Percentiles rank a stretch among this genome's conserved stretches.
phyloP scores from a whole-genome alignment of 1,140 invertebrate genomes.

The Drosophila biarmipes region DNA sequence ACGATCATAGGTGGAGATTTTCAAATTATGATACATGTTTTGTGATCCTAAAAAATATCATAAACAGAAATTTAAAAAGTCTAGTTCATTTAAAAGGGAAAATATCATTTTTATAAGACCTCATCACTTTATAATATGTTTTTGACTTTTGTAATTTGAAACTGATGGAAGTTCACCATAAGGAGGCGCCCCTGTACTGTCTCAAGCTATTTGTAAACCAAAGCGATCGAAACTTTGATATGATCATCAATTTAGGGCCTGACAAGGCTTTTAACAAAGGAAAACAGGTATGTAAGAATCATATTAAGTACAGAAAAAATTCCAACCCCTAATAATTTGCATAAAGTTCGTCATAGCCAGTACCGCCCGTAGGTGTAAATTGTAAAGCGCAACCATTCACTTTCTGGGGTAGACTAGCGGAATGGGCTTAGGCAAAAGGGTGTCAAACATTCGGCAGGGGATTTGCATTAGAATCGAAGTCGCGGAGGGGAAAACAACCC shows the following conservation, averaged over 20 bases:
- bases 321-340: too few relatives aligned
- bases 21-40: too few relatives aligned
- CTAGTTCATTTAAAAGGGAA: too few relatives aligned
- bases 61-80: too few relatives aligned
- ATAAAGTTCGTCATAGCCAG: not conserved
- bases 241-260: not conserved
- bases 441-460: constrained; percentile 17
- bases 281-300: not conserved
- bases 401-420: constrained; percentile 2
- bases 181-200: not conserved
- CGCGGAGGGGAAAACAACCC: constrained; percentile 12
- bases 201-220: not conserved
- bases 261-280: not conserved
- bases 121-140: too few relatives aligned
- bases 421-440: constrained; percentile 7
- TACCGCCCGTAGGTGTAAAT: not conserved
- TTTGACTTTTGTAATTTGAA: not conserved
- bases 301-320: too few relatives aligned
- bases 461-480: constrained; percentile 25
- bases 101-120: too few relatives aligned
- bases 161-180: not conserved
- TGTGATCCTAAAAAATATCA: too few relatives aligned
- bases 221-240: not conserved
- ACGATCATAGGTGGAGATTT: too few relatives aligned
- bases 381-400: constrained; percentile 9